These are phyloP conservation scores for Sanderia malayensis DNA, from an alignment of 30 jellyfish, hydroid and myxozoan species.

Conservation along the genomic window DNA sequence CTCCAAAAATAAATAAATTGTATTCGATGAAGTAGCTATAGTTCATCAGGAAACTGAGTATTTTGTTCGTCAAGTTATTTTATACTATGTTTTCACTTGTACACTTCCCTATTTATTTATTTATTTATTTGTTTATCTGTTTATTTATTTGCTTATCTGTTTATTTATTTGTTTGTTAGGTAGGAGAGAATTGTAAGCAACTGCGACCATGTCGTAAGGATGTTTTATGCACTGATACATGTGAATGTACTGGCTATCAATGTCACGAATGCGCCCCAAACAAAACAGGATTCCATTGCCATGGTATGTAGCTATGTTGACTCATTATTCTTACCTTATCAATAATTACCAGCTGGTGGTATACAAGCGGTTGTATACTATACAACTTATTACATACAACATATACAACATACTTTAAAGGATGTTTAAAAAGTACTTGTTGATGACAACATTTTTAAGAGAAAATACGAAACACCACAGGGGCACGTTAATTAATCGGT, in stretches of 20 bases:
- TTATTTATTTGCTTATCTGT: neutral
- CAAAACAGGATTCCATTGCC: constrained; percentile 30
- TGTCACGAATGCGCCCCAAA: constrained; percentile 25
- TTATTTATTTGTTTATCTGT: neutral
- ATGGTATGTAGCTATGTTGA: constrained; percentile 9
- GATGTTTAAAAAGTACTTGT: too few relatives aligned
- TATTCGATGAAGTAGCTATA: too few relatives aligned
- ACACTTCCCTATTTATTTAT: neutral
- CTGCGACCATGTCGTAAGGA: constrained; percentile 17
- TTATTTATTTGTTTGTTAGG: neutral
- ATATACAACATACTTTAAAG: too few relatives aligned
- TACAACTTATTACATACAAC: too few relatives aligned
- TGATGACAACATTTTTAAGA: too few relatives aligned
- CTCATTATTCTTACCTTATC: neutral
- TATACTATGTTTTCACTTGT: neutral
- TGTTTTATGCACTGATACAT: constrained; percentile 38
- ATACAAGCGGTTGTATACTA: too few relatives aligned
- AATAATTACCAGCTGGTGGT: too few relatives aligned
- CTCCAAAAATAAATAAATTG: too few relatives aligned
- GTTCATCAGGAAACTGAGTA: neutral
- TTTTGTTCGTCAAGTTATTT: too few relatives aligned
- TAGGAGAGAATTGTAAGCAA: constrained; percentile 30
- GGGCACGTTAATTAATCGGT: too few relatives aligned
- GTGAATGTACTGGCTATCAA: constrained; percentile 35
- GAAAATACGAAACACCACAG: too few relatives aligned